Evolutionary conservation across 1,140 invertebrate genomes (phyloP), one percentile per base, ranked within the genome.

Genomic region (Solenopsis fugax): DNA sequence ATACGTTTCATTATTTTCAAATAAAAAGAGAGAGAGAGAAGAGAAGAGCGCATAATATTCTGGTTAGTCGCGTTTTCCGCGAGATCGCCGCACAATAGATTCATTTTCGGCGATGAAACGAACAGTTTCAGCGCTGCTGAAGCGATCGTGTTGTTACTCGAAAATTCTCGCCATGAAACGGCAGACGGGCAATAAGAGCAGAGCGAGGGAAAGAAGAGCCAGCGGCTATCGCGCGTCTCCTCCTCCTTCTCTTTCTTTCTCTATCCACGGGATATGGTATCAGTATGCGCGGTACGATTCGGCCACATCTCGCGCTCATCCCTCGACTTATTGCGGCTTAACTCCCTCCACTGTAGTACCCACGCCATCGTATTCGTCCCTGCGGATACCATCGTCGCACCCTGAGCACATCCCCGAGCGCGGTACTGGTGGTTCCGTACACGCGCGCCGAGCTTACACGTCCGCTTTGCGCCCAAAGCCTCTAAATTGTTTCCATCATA

Each of bases 401-500:
- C 92, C 92, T 88, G 89, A 71, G 62, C 84, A 91, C 84, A 89
- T 73, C 73, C 84, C 89, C 75, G n/a, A n/a, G 41, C 41, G 41
- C 10, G 52, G 64, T 67, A 71, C 82, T 64, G 60, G 56, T 37
- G 37, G 58, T 21, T 78, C 41, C 56, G 69, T 81, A 87, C 71
- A 90, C 85, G 86, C 88, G 86, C 86, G 82, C 37, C 78, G 81
- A 88, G 84, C 84, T 84, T 92, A 91, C 91, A 92, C 87, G 89
- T 91, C 89, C 88, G 90, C 90, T 80, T 87, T 86, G 87, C 87
- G 78, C 73, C 92, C 92, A 95, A 95, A 95, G 93, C 94, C 93
- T 92, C 93, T 95, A 95, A 95, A 95, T 95, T 95, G 95, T 95
- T 95, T 95, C 94, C 94, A 90, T 95, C 95, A 95, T 95, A 95